phyloP scores from a whole-genome alignment of 2,113 vertebrate species.

The Plotosus lineatus region DNA sequence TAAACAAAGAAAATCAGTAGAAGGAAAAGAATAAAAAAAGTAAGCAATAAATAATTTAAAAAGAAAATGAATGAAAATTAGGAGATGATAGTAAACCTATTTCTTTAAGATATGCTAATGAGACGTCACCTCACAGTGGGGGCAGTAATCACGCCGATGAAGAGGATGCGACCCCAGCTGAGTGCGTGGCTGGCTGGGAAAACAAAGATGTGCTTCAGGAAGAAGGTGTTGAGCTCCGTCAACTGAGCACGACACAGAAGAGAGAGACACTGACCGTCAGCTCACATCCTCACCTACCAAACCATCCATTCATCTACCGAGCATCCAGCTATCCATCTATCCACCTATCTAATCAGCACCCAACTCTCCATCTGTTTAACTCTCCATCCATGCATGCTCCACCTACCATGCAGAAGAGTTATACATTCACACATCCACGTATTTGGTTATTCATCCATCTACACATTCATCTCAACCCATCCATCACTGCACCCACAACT shows the following conservation, averaged over 20 bases:
- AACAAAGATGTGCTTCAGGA: conserved; percentile 96
- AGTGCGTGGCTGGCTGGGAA: conserved; percentile 91
- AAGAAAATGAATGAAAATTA: too few species aligned
- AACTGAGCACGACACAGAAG: conserved; percentile 68
- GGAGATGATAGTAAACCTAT: too few species aligned
- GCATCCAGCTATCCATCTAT: background rate
- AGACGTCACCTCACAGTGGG: conserved; percentile 87
- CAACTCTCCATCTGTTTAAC: background rate
- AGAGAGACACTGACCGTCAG: conserved; percentile 17
- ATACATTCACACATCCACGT: background rate
- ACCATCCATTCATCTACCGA: too few species aligned
- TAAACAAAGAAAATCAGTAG: too few species aligned
- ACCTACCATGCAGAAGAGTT: too few species aligned
- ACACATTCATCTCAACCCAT: background rate
- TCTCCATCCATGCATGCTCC: too few species aligned
- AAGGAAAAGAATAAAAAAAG: too few species aligned
- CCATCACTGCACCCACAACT: background rate
- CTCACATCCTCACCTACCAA: background rate
- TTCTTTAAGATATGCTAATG: too few species aligned
- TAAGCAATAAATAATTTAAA: too few species aligned
- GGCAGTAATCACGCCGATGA: conserved; percentile 89
- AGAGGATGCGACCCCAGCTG: conserved; percentile 91
- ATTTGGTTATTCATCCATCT: background rate
- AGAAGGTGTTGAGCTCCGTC: conserved; percentile 95
- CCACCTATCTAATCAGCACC: background rate